These are phyloP conservation scores for Sebastes steindachneri DNA, from an alignment of 2,797 vertebrate species.

Conservation along the genomic window DNA sequence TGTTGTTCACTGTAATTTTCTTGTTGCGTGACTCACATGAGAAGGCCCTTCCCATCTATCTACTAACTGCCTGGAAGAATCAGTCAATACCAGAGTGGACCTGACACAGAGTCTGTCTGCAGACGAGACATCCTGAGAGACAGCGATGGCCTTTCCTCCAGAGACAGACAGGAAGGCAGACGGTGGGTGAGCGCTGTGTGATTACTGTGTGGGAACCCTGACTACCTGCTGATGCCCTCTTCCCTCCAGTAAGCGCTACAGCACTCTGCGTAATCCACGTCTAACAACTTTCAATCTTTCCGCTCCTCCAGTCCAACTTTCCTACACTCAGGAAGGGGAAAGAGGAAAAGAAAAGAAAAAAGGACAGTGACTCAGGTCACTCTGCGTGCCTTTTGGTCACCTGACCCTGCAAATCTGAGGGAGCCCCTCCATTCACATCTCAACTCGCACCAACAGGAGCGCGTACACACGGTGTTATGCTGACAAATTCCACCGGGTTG, in stretches of 20 bases:
- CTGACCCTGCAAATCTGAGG: constrained; percentile 39
- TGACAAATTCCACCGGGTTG: constrained; percentile 65
- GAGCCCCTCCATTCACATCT: constrained; percentile 43
- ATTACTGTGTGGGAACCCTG: constrained; percentile 45
- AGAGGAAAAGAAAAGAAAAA: constrained; percentile 11
- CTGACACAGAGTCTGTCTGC: constrained; percentile 52
- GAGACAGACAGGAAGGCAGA: constrained; percentile 40
- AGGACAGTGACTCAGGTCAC: constrained; percentile 35
- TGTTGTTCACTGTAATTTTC: not conserved
- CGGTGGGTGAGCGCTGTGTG: constrained; percentile 19
- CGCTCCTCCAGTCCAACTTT: constrained; percentile 42
- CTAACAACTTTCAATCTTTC: constrained; percentile 56
- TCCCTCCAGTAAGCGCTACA: constrained; percentile 24
- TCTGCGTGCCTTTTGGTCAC: constrained; percentile 35
- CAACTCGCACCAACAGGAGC: constrained; percentile 47
- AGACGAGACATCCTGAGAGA: constrained; percentile 50
- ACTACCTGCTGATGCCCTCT: constrained; percentile 51
- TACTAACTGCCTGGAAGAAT: constrained; percentile 53
- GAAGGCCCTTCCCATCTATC: constrained; percentile 39
- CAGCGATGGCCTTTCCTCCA: constrained; percentile 46
- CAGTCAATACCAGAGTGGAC: constrained; percentile 59
- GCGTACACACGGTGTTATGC: constrained; percentile 57
- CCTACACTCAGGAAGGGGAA: constrained; percentile 42
- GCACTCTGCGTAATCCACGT: constrained; percentile 36
- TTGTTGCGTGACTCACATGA: constrained; percentile 28